Evolutionary conservation across 1,140 invertebrate species (phyloP).

Genomic region (Achatina immaculata): DNA sequence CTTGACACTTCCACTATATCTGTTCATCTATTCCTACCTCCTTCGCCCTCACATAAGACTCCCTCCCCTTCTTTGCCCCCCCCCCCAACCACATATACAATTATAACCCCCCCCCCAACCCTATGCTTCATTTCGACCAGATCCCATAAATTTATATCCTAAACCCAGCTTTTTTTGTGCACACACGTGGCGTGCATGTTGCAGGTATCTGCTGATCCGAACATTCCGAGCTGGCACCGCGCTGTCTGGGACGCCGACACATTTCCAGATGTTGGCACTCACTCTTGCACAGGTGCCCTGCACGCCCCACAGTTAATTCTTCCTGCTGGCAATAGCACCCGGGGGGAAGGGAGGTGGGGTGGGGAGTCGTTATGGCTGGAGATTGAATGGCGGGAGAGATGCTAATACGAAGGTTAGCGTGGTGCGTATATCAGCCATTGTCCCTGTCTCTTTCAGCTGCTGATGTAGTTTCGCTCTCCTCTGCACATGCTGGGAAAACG

Average conservation of each 20-base stretch:
- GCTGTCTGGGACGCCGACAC: constrained; percentile 47
- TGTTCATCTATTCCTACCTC: too few relatives aligned
- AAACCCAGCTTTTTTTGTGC: not conserved
- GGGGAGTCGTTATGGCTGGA: not conserved
- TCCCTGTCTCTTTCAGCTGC: too few relatives aligned
- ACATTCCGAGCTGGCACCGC: constrained; percentile 43
- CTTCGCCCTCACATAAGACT: too few relatives aligned
- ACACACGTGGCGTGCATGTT: constrained; percentile 28
- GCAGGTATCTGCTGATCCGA: constrained; percentile 30
- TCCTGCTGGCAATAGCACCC: not conserved
- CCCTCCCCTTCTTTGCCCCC: too few relatives aligned
- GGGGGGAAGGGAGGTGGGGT: not conserved
- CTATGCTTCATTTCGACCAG: not conserved
- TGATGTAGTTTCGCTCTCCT: too few relatives aligned
- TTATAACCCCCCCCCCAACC: not conserved
- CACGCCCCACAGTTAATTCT: constrained; percentile 23
- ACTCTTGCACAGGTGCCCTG: constrained; percentile 29
- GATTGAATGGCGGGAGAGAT: not conserved
- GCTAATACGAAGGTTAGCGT: not conserved
- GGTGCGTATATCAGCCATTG: not conserved
- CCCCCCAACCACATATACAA: too few relatives aligned
- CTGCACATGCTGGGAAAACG: too few relatives aligned
- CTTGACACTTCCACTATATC: too few relatives aligned
- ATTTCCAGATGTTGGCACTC: constrained; percentile 49
- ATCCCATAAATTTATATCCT: not conserved